These are phyloP conservation scores for Epinephelus moara DNA, from an alignment of 2,113 vertebrate genomes.

Conservation along the genomic window DNA sequence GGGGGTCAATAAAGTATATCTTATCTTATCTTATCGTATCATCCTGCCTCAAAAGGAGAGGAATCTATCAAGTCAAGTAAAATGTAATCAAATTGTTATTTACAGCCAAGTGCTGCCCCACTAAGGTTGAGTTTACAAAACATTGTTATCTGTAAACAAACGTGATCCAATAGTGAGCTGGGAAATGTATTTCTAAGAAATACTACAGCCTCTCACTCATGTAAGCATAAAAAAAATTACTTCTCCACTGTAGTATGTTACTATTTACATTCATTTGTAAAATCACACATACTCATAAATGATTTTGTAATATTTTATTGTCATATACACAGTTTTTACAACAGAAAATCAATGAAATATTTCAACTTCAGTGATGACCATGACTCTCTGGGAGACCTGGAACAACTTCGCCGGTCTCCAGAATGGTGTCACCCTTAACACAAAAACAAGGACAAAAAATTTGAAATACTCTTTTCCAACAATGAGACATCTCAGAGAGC, in stretches of 20 bases:
- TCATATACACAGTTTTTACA: conserved; percentile 80
- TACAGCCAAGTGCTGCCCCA: background rate
- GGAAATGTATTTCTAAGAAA: background rate
- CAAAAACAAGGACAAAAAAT: conserved; percentile 46
- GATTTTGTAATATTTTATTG: conserved; percentile 70
- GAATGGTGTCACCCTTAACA: conserved; percentile 88
- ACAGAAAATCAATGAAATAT: conserved; percentile 44
- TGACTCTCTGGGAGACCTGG: conserved; percentile 85
- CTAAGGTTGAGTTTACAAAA: background rate
- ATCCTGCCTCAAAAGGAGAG: background rate
- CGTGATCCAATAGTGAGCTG: background rate
- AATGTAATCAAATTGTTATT: background rate
- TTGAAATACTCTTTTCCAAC: background rate
- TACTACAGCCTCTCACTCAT: background rate
- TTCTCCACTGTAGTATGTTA: background rate
- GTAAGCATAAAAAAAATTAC: background rate
- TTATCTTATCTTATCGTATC: too few species aligned
- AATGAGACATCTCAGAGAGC: background rate
- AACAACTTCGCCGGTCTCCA: conserved; percentile 91
- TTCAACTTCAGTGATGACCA: conserved; percentile 86
- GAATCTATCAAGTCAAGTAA: background rate
- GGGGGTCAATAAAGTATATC: too few species aligned
- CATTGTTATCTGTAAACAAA: background rate
- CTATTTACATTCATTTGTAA: background rate
- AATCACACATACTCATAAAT: background rate